Evolutionary conservation across 2,797 vertebrate genomes (phyloP).

Genomic region (Eulemur albifrons): DNA sequence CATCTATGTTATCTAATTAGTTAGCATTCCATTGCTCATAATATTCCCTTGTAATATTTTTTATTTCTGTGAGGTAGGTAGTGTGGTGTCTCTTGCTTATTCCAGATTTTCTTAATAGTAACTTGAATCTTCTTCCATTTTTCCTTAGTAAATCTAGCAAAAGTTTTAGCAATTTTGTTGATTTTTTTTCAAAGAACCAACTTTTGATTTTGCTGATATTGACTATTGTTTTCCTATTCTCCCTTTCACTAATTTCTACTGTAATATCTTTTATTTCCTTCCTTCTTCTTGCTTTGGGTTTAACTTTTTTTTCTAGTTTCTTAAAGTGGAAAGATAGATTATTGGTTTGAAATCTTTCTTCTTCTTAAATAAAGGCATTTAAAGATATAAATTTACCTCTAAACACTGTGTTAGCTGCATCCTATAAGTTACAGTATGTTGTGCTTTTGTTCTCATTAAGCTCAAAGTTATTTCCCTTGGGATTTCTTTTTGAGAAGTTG

Average conservation of each 20-base stretch:
- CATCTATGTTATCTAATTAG: background rate
- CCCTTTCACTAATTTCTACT: background rate
- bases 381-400: background rate
- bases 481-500: background rate
- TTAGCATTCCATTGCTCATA: background rate
- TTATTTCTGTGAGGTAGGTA: background rate
- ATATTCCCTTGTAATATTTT: background rate
- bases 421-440: background rate
- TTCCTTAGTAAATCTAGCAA: background rate
- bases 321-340: background rate
- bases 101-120: background rate
- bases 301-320: background rate
- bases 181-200: background rate
- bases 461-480: background rate
- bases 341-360: background rate
- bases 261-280: background rate
- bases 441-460: background rate
- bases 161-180: background rate
- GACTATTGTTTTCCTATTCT: background rate
- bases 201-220: background rate
- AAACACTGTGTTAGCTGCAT: background rate
- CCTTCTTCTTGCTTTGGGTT: background rate
- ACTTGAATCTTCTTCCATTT: background rate
- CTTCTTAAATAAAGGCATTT: background rate
- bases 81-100: background rate